Percentiles rank a stretch among this genome's conserved stretches.
These are phyloP conservation scores for Sakesphorus luctuosus DNA, from an alignment of 2,113 vertebrate genomes.

Conservation along the genomic window DNA sequence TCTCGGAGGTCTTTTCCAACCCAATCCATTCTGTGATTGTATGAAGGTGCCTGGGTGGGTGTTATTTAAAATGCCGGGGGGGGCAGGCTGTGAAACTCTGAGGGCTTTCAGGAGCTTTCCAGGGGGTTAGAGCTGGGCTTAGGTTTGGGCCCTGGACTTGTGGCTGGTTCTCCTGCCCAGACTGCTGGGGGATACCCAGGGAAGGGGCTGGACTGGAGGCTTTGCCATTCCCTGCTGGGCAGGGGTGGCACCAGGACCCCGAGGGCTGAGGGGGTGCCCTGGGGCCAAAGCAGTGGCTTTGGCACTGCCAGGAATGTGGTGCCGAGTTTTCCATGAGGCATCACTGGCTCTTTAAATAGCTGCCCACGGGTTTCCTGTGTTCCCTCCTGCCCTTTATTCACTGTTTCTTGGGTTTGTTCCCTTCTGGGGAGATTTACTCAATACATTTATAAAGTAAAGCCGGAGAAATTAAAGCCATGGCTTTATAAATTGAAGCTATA, in stretches of 20 bases:
- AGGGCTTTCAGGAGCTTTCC: not conserved
- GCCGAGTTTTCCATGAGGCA: conserved; percentile 36
- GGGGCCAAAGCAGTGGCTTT: not conserved
- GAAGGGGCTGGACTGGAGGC: not conserved
- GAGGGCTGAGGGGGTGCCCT: not conserved
- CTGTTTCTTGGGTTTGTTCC: not conserved
- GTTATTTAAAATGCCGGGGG: accelerated
- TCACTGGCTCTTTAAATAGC: not conserved
- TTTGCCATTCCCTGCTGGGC: not conserved
- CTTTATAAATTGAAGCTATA: not conserved
- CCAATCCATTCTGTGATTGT: too few species aligned
- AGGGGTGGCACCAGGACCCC: not conserved
- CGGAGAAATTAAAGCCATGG: not conserved
- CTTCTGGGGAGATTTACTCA: not conserved
- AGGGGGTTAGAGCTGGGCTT: not conserved
- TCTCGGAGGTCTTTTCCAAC: too few species aligned
- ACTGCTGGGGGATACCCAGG: not conserved
- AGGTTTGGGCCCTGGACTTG: not conserved
- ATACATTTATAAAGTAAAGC: not conserved
- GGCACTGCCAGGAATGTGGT: not conserved
- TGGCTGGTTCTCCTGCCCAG: not conserved
- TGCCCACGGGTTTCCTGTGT: conserved; percentile 25
- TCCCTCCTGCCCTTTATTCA: not conserved
- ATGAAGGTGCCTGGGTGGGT: not conserved
- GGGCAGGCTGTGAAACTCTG: not conserved